Conservation (phyloP, 2,113 vertebrate genomes). For the Dasyprocta punctata region DNA sequence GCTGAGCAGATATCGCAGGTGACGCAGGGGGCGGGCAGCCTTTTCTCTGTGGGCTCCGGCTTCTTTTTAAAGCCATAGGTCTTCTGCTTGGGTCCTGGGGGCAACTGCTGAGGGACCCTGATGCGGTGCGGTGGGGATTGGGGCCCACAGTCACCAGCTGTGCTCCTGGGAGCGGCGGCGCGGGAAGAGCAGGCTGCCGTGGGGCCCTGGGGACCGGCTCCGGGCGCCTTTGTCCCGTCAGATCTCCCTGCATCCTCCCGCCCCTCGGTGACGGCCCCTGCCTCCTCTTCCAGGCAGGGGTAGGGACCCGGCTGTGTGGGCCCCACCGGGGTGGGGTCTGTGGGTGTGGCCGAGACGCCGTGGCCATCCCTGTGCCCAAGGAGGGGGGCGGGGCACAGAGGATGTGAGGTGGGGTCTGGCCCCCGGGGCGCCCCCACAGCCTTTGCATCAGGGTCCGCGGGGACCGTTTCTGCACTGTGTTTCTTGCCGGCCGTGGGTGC, state of each 20-base stretch:
- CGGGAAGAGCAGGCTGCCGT: background rate
- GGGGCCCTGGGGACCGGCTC: background rate
- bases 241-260: background rate
- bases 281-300: background rate
- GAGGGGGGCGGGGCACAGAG: constrained; percentile 77
- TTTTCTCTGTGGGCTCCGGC: constrained; percentile 69
- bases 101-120: background rate
- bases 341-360: background rate
- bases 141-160: background rate
- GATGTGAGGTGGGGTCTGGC: constrained; percentile 58
- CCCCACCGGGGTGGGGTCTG: background rate
- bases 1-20: constrained; percentile 94
- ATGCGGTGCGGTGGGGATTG: background rate
- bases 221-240: background rate
- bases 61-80: background rate
- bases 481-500: background rate
- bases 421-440: background rate
- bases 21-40: constrained; percentile 80
- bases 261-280: background rate
- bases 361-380: constrained; percentile 49
- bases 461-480: background rate
- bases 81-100: constrained; percentile 57
- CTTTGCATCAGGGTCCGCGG: constrained; percentile 35
- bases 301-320: background rate
- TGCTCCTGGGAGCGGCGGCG: background rate